A percentile compares a stretch with the other conserved stretches of the same genome.
phyloP scores from a whole-genome alignment of 2,888 invertebrate genomes.

The Loripinus fragilis region DNA sequence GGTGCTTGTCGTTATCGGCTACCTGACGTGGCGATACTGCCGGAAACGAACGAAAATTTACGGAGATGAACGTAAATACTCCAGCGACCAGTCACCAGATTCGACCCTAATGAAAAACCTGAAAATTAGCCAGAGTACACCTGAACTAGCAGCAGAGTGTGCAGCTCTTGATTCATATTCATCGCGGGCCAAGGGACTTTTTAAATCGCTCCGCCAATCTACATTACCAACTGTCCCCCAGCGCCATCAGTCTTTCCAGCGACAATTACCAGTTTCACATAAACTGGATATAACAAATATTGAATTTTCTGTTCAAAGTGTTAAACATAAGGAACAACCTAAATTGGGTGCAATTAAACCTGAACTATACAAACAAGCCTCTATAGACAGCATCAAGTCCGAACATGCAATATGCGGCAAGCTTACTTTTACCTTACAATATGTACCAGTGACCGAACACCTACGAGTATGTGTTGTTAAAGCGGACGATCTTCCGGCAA shows the following conservation, averaged over 20 bases:
- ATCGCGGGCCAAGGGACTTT: conserved; percentile 61
- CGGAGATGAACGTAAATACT: conserved; percentile 45
- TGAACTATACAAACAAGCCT: conserved; percentile 85
- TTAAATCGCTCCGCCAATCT: conserved; percentile 89
- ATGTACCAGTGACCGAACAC: conserved; percentile 92
- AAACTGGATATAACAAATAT: conserved; percentile 90
- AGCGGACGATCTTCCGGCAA: conserved; percentile 91
- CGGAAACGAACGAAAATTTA: conserved; percentile 45
- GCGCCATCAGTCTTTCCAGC: conserved; percentile 91
- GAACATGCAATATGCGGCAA: conserved; percentile 87
- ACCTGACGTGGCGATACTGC: conserved; percentile 69
- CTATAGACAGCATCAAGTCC: conserved; percentile 75
- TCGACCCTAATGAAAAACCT: conserved; percentile 62
- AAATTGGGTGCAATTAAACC: conserved; percentile 79
- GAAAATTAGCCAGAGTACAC: conserved; percentile 80
- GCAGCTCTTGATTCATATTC: conserved; percentile 38
- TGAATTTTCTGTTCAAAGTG: conserved; percentile 87
- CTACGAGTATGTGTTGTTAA: conserved; percentile 90
- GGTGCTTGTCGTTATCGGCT: conserved; percentile 60
- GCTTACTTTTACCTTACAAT: conserved; percentile 91
- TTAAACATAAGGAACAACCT: conserved; percentile 84
- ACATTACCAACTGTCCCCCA: conserved; percentile 92
- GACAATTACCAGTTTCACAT: conserved; percentile 89
- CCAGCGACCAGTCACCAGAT: conserved; percentile 59
- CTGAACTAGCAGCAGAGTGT: conserved; percentile 72